phyloP scores from a whole-genome alignment of 2,113 vertebrate genomes.

The Nothocercus julius region DNA sequence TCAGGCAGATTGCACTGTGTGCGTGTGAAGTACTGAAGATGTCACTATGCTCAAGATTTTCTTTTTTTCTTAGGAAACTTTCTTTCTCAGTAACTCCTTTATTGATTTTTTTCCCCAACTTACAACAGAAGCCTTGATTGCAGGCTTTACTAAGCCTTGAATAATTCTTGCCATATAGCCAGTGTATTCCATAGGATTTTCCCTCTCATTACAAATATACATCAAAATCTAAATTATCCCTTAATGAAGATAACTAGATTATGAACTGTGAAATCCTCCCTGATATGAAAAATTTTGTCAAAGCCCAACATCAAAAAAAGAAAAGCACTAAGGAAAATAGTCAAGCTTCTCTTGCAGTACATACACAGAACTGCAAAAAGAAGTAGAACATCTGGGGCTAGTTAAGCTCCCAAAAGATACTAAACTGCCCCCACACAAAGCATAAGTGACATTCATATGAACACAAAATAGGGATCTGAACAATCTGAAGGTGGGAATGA shows the following conservation, averaged over 20 bases:
- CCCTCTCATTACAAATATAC: not conserved
- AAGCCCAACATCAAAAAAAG: not conserved
- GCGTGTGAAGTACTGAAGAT: fast-evolving
- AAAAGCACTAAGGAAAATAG: not conserved
- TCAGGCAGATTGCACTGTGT: not conserved
- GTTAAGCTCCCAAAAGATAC: not conserved
- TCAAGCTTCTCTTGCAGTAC: not conserved
- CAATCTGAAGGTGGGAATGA: not conserved
- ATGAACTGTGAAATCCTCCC: not conserved
- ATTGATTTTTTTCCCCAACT: not conserved
- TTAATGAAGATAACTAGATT: not conserved
- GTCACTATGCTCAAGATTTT: not conserved
- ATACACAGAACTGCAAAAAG: fast-evolving
- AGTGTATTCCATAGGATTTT: not conserved
- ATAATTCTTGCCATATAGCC: not conserved
- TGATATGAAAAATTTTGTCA: not conserved
- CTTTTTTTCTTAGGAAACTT: not conserved
- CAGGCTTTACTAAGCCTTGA: not conserved
- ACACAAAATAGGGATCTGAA: not conserved
- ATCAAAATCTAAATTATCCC: not conserved
- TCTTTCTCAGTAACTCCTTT: not conserved
- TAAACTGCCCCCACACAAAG: not conserved
- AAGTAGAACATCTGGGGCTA: not conserved
- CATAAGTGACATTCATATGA: not conserved
- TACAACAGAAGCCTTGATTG: not conserved